Base-by-base conservation (phyloP, 2,888 invertebrate genomes). In the Andrena praecox region DNA sequence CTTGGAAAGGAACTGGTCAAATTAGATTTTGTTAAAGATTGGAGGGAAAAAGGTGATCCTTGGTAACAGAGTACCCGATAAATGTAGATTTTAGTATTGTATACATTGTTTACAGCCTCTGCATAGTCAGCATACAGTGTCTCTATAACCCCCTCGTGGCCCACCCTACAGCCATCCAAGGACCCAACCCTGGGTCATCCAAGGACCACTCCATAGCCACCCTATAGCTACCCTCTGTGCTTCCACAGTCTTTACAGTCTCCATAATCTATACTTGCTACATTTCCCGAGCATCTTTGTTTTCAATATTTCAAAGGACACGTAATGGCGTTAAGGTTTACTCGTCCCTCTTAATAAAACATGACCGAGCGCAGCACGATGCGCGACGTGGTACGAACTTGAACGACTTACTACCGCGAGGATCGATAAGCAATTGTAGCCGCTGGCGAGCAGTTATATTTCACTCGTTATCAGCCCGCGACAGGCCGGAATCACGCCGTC, bases 341-440 rank as follows among this genome's bases (percentile, higher is more conserved):
- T 4, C 42, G 42, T 16, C 42, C 4, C 4, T 52, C 52, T 20
- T 52, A 52, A 52, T 27, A 12, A 60, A 27, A 66, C 67, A 62
- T 66, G 8, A 60, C 20, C 33, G 16, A 27, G 62, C 52, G n/a
- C 62, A 50, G 69, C 52, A 50, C 35, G 66, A 20, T 60, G 42
- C 60, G 59, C 54, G 16, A 48, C 56, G 24, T 66, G 73, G 68
- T 59, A 69, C 71, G 80, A 68, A 72, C 80, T 73, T 73, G 68
- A 76, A 66, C 71, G 67, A 27, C n/a, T 48, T 5, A 7, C 48
- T 12, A 35, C 8, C 66, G 20, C 72, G 64, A 33, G 72, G 69
- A 76, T 82, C 82, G 82, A 76, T 82, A 72, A 79, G 67, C 70
- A 79, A 67, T 74, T 67, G 67, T 54, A 33, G 12, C 48, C 60